Evolutionary conservation across 2,888 invertebrate genomes (phyloP).

Genomic region (Nineta flava): DNA sequence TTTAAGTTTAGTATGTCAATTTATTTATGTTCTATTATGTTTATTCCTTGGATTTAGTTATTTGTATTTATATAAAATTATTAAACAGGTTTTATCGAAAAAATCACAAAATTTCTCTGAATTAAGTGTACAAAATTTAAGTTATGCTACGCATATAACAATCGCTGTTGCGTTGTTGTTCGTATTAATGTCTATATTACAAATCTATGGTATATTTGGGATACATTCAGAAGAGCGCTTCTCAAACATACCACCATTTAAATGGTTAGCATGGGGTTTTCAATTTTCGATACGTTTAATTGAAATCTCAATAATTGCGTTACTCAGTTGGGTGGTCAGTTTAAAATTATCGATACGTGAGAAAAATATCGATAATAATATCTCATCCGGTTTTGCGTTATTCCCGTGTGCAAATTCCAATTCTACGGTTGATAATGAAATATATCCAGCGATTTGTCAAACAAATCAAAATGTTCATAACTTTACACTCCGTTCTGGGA

Average conservation of each 20-base stretch:
- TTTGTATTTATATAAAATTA: conserved; percentile 65
- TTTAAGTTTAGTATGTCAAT: conserved; percentile 63
- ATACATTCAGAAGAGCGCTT: conserved; percentile 32
- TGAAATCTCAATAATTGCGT: conserved; percentile 74
- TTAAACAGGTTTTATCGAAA: conserved; percentile 55
- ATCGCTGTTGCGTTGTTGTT: conserved; percentile 75
- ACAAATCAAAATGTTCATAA: conserved; percentile 74
- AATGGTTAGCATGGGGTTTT: conserved; percentile 87
- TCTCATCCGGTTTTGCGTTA: conserved; percentile 56
- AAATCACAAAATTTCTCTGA: conserved; percentile 67
- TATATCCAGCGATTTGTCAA: conserved; percentile 73
- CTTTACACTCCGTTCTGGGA: conserved; percentile 62
- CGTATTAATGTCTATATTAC: conserved; percentile 64
- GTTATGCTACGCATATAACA: conserved; percentile 78
- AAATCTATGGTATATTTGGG: conserved; percentile 65
- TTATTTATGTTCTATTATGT: conserved; percentile 73
- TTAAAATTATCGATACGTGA: conserved; percentile 48
- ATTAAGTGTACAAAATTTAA: conserved; percentile 58
- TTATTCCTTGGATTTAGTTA: conserved; percentile 72
- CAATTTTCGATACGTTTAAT: conserved; percentile 71
- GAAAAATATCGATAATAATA: conserved; percentile 42
- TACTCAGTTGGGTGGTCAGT: conserved; percentile 77
- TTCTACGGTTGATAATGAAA: conserved; percentile 71
- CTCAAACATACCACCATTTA: conserved; percentile 46
- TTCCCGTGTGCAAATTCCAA: conserved; percentile 71